phyloP scores from a whole-genome alignment of 2,797 vertebrate species.

The Eidolon dupreanum region DNA sequence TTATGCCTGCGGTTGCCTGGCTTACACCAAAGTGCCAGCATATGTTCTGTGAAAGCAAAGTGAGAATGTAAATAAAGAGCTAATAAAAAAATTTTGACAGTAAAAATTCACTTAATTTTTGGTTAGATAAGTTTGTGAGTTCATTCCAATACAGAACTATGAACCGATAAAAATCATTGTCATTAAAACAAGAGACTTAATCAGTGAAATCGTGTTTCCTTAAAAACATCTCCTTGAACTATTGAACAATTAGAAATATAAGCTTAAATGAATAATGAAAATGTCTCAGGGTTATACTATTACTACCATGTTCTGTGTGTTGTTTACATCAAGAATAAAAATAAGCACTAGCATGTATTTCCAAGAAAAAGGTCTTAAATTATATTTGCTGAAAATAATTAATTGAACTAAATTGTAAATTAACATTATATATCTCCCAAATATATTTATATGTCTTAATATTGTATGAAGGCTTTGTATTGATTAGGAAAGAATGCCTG shows the following conservation, averaged over 20 bases:
- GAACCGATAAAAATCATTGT: not conserved
- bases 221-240: not conserved
- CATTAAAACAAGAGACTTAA: not conserved
- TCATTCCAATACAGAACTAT: not conserved
- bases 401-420: not conserved
- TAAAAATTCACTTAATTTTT: not conserved
- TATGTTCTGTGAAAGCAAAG: slow-evolving; percentile 29
- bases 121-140: not conserved
- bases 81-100: not conserved
- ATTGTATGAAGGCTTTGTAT: not conserved
- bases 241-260: not conserved
- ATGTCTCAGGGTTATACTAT: not conserved
- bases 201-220: not conserved
- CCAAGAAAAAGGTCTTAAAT: not conserved
- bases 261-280: not conserved
- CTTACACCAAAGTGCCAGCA: not conserved
- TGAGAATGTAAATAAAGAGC: not conserved
- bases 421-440: not conserved
- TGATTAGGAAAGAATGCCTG: not conserved
- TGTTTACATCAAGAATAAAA: not conserved
- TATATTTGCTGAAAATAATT: not conserved
- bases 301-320: not conserved
- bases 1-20: not conserved
- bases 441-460: not conserved
- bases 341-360: not conserved